Evolutionary conservation across 2,888 invertebrate species (phyloP), one percentile per base, ranked within the genome.

Genomic region (Tanytarsus gracilentus): DNA sequence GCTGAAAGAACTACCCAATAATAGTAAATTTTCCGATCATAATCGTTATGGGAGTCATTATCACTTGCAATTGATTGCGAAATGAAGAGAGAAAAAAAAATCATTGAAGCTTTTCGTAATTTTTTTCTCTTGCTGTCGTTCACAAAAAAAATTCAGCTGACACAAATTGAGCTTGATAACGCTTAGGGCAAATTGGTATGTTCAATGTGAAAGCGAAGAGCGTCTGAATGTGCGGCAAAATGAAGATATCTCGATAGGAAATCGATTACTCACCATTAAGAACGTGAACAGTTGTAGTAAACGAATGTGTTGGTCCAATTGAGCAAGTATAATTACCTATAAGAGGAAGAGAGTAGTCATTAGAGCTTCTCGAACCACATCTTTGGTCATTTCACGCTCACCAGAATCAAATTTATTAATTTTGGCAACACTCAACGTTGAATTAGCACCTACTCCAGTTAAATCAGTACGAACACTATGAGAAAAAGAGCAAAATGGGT

Each of bases 281-380:
- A 62, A 78, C 75, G 67, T 78, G 77, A 63, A 78, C 77, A 65
- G 76, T 73, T 64, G 77, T 73, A 40, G 74, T 76, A 61, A 75
- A 74, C 50, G 74, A 73, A 63, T 74, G 70, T 63, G 75, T 71
- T 56, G 73, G 71, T 68, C 73, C 72, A 60, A 75, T 69, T 62
- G 73, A 71, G 68, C 78, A 78, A 36, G 76, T 77, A 70, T 77
- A 78, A 68, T 77, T 77, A 44, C 44, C 44, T 44, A 44, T 44
- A 1, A 44, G n/a, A 33, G 6, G 3, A 5, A 33, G n/a, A 33
- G 23, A 9, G 44, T 23, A 44, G 18, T 44, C 36, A 36, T 6
- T 4, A 36, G n/a, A 16, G 16, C 14, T 36, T 36, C 16, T 36
- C 11, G 18, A 44, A 44, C 23, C 44, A 44, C n/a, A n/a, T n/a